A percentile compares a stretch with the other conserved stretches of the same genome.
phyloP scores from a whole-genome alignment of 2,797 vertebrate genomes.

The Muraenolepis orangiensis region DNA sequence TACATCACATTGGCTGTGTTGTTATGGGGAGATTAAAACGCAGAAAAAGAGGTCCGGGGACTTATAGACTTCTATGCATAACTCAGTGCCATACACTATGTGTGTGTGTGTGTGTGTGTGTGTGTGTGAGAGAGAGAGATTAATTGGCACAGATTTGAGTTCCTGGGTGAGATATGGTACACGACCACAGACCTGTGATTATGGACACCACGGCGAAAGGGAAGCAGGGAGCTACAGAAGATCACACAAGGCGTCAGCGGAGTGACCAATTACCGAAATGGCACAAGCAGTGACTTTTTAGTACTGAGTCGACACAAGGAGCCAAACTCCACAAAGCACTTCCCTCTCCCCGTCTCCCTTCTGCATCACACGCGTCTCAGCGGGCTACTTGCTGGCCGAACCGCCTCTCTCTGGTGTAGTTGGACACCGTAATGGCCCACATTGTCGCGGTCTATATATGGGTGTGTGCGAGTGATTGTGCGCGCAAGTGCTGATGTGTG shows the following conservation, averaged over 20 bases:
- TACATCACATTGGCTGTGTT: not conserved
- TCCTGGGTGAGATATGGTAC: not conserved
- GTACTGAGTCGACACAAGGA: not conserved
- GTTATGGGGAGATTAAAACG: not conserved
- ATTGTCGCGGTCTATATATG: too few relatives aligned
- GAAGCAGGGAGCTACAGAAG: not conserved
- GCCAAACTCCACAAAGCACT: not conserved
- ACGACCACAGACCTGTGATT: too few relatives aligned
- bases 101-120: constrained; percentile 3
- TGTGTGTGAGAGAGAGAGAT: not conserved
- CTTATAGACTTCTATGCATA: not conserved
- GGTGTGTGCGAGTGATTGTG: too few relatives aligned
- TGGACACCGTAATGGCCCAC: not conserved
- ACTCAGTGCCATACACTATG: not conserved
- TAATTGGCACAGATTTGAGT: not conserved
- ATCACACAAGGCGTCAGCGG: too few relatives aligned
- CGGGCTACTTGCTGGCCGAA: not conserved
- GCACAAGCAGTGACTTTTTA: not conserved
- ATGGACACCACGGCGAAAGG: not conserved
- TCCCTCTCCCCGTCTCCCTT: not conserved
- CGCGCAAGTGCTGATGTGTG: too few relatives aligned
- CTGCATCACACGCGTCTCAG: not conserved
- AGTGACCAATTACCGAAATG: not conserved
- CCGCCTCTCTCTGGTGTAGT: not conserved
- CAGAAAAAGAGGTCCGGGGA: not conserved